Evolutionary conservation across 2,888 invertebrate species (phyloP), one percentile per base, ranked within the genome.

Genomic region (Ormyrus labotus): DNA sequence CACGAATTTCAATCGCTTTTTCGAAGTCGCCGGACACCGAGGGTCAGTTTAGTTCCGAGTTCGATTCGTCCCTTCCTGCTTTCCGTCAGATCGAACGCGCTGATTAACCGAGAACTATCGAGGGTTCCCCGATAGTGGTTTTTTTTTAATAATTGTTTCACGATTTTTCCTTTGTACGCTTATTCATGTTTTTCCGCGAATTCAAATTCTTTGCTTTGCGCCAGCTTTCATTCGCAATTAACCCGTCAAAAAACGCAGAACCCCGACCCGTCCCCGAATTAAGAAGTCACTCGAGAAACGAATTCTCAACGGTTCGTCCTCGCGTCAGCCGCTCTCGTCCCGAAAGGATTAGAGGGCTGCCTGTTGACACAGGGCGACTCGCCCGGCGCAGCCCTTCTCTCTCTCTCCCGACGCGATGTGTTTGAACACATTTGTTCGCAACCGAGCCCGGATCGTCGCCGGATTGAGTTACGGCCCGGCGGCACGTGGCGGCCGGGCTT

Each of bases 371-470:
- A 85, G 83, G 84, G 87, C 87, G 86, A 85, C 70, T 60, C 65
- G 64, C 78, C 80, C 79, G 4, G 34, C 34, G 34, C 76, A 83
- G 84, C 84, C 85, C 47, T 34, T 51, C 81, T 83, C 80, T 83
- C 83, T n/a, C n/a, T n/a, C n/a, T 83, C 75, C 81, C 7, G 84
- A 19, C 1, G 83, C 85, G 89, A 88, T 87, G 89, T 89, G 89
- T 90, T 90, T 90, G 88, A 90, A 90, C 90, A 90, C 88, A 90
- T 90, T 90, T 90, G 89, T 89, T 89, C 89, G 89, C 90, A 88
- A 89, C 79, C 79, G 4, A 34, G 3, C 76, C 72, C 79, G 76
- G 79, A 78, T 75, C 68, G 78, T 78, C 81, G 75, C 55, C n/a
- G 78, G 65, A 79, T 82, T 60, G 72, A 53, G 51, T 82, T 82